phyloP scores from a whole-genome alignment of 2,888 invertebrate genomes.

The Tenthredo scrophulariae region DNA sequence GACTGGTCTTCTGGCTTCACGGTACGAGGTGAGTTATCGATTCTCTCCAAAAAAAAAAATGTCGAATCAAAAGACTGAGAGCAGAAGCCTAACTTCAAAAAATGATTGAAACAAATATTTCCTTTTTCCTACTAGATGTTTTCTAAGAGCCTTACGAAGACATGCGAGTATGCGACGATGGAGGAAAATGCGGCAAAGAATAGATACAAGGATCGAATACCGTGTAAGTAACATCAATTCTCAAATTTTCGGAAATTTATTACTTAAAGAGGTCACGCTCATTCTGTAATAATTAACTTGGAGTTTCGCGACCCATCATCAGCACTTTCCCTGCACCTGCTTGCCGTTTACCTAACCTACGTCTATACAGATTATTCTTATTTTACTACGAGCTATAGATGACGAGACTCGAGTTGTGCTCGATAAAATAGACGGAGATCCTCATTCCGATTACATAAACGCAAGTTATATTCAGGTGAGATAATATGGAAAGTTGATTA shows the following conservation, averaged over 20 bases:
- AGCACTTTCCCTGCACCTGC: neutral
- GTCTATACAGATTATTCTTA: neutral
- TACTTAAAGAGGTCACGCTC: neutral
- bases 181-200: conserved; percentile 75
- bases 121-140: conserved; percentile 59
- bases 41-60: conserved; percentile 48
- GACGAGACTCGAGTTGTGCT: conserved; percentile 32
- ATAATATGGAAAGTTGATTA: neutral
- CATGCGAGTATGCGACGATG: conserved; percentile 69
- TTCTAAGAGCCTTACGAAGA: conserved; percentile 65
- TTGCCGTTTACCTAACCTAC: neutral
- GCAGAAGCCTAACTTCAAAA: neutral
- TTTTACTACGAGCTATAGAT: neutral
- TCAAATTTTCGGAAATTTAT: neutral
- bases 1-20: conserved; percentile 70
- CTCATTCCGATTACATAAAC: conserved; percentile 72
- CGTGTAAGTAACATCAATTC: conserved; percentile 70
- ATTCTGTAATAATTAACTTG: neutral
- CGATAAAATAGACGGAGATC: conserved; percentile 73
- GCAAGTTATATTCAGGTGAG: conserved; percentile 76
- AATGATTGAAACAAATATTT: neutral
- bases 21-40: conserved; percentile 70
- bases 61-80: neutral
- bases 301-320: neutral
- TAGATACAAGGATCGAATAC: conserved; percentile 75